These are phyloP conservation scores for Chelonus insularis DNA, from an alignment of 1,140 invertebrate genomes.

Conservation along the genomic window DNA sequence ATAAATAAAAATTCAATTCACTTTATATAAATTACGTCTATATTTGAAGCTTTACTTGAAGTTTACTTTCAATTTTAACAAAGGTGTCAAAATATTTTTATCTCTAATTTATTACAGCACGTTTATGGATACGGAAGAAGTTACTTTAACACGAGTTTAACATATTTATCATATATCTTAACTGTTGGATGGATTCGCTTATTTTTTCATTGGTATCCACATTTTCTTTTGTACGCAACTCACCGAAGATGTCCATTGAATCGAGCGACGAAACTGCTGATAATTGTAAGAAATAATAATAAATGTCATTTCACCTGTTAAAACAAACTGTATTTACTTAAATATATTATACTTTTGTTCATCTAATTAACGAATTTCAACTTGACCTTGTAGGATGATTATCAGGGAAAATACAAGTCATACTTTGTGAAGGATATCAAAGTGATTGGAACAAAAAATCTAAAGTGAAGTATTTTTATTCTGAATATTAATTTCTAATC, in stretches of 20 bases:
- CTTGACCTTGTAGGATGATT: slow-evolving; percentile 62
- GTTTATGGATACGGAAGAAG: slow-evolving; percentile 68
- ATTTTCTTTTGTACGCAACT: slow-evolving; percentile 74
- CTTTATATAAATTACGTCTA: too few species aligned
- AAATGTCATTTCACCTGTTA: too few species aligned
- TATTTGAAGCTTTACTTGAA: too few species aligned
- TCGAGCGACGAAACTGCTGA: slow-evolving; percentile 75
- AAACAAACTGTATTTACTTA: too few species aligned
- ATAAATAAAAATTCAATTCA: too few species aligned
- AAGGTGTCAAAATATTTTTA: too few species aligned
- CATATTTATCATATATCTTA: slow-evolving; percentile 67
- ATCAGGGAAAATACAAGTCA: slow-evolving; percentile 70
- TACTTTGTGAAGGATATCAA: slow-evolving; percentile 68
- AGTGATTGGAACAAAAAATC: slow-evolving; percentile 59
- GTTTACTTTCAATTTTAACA: too few species aligned
- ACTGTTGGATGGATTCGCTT: slow-evolving; percentile 76
- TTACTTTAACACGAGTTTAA: slow-evolving; percentile 58
- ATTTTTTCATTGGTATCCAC: slow-evolving; percentile 86
- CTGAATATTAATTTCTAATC: too few species aligned
- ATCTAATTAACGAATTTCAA: slow-evolving; percentile 24
- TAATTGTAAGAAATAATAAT: slow-evolving; percentile 69
- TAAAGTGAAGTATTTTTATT: too few species aligned
- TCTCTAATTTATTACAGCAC: slow-evolving; percentile 61
- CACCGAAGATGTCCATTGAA: slow-evolving; percentile 70
- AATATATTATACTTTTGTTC: too few species aligned